Evolutionary conservation across 2,113 vertebrate species (phyloP).

Genomic region (Tachuris rubrigastra): DNA sequence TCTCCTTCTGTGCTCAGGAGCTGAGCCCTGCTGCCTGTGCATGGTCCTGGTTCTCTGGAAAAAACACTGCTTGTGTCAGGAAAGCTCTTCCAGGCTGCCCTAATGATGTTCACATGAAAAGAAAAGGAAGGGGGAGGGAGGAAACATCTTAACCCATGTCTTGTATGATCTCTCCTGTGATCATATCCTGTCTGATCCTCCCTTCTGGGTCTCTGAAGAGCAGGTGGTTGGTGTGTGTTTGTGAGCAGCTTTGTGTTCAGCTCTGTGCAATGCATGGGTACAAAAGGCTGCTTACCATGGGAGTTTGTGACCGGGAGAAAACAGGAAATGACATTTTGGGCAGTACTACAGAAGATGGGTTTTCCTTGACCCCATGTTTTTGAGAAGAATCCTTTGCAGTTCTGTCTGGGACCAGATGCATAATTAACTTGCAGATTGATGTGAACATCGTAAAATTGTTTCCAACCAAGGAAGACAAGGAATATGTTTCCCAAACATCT

Average conservation of each 20-base stretch:
- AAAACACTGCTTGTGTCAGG: background rate
- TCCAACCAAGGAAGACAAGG: background rate
- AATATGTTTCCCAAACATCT: background rate
- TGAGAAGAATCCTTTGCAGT: background rate
- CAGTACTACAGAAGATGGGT: background rate
- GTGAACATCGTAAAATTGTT: background rate
- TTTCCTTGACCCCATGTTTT: background rate
- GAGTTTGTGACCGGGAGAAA: background rate
- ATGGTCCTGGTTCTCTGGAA: background rate
- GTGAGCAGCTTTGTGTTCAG: background rate
- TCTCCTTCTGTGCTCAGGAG: background rate
- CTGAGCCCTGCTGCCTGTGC: fast-evolving
- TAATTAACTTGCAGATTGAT: background rate
- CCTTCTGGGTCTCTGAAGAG: background rate
- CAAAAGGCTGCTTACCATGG: background rate
- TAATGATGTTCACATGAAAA: background rate
- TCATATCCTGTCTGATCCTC: background rate
- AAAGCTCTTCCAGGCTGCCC: background rate
- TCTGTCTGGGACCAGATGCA: background rate
- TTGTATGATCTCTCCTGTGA: background rate
- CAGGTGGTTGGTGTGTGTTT: background rate
- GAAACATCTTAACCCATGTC: background rate
- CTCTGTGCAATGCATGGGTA: background rate
- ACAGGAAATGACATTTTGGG: background rate
- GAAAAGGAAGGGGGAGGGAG: background rate